Conservation (phyloP, 2,888 invertebrate genomes). For the Lasioglossum lativentre region DNA sequence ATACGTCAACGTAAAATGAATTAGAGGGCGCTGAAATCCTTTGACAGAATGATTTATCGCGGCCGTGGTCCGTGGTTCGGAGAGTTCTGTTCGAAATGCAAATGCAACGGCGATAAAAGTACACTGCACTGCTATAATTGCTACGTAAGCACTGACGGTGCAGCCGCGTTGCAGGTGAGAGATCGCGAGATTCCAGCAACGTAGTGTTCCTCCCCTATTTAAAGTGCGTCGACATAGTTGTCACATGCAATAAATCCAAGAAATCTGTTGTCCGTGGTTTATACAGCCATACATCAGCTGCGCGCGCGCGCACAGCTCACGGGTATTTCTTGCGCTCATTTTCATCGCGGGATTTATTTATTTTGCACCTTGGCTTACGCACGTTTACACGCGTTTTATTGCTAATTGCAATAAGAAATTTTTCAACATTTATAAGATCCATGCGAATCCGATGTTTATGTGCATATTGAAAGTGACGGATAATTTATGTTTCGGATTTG, state of each 20-base stretch:
- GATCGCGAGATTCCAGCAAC: constrained; percentile 41
- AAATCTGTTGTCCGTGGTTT: constrained; percentile 41
- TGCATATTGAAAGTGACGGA: neutral
- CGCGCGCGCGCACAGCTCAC: neutral
- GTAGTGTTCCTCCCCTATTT: constrained; percentile 46
- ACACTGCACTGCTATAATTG: constrained; percentile 54
- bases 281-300: constrained; percentile 35
- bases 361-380: neutral
- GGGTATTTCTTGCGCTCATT: constrained; percentile 16
- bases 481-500: neutral
- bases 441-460: neutral
- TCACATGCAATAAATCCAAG: constrained; percentile 57
- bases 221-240: constrained; percentile 51
- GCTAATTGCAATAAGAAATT: neutral
- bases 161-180: constrained; percentile 39
- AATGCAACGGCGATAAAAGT: constrained; percentile 45
- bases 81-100: constrained; percentile 35
- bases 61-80: neutral
- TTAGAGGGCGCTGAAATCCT: neutral
- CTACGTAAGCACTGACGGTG: constrained; percentile 48
- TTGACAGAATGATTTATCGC: constrained; percentile 53
- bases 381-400: neutral
- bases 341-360: constrained; percentile 35
- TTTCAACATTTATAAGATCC: neutral
- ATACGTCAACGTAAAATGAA: constrained; percentile 7